Evolutionary conservation across 2,888 invertebrate genomes (phyloP).

Genomic region (Lithophane leautieri): DNA sequence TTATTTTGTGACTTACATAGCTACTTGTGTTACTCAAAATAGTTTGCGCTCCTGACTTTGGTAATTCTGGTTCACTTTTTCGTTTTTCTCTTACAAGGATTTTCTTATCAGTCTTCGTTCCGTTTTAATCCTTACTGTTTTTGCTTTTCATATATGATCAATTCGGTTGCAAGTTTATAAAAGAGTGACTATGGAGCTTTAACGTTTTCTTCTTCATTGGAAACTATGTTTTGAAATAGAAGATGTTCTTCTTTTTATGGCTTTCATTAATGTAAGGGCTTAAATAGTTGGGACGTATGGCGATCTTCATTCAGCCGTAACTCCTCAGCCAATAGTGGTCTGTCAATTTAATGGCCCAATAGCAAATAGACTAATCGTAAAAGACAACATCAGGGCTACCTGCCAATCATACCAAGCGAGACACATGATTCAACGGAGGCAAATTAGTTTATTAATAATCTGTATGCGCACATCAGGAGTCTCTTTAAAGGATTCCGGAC

Average conservation of each 20-base stretch:
- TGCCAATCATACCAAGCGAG: constrained; percentile 57
- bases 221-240: not conserved
- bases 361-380: constrained; percentile 23
- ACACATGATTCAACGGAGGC: constrained; percentile 50
- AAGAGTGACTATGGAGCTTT: no score
- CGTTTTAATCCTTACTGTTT: not conserved
- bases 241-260: not conserved
- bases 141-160: not conserved
- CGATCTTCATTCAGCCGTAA: constrained; percentile 32
- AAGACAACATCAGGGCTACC: constrained; percentile 39
- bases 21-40: constrained; percentile 32
- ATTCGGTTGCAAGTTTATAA: not conserved
- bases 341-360: constrained; percentile 46
- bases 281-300: constrained; percentile 21
- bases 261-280: constrained; percentile 9
- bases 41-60: constrained; percentile 6
- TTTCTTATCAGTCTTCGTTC: not conserved
- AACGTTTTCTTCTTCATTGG: no score
- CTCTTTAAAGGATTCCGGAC: constrained; percentile 1
- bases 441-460: constrained; percentile 58
- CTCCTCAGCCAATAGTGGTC: constrained; percentile 36
- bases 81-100: not conserved
- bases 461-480: not conserved
- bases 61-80: not conserved
- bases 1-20: constrained; percentile 45